A percentile compares a stretch with the other conserved stretches of the same genome.
phyloP scores from a whole-genome alignment of 2,888 invertebrate species.

The Hypomecis punctinalis region DNA sequence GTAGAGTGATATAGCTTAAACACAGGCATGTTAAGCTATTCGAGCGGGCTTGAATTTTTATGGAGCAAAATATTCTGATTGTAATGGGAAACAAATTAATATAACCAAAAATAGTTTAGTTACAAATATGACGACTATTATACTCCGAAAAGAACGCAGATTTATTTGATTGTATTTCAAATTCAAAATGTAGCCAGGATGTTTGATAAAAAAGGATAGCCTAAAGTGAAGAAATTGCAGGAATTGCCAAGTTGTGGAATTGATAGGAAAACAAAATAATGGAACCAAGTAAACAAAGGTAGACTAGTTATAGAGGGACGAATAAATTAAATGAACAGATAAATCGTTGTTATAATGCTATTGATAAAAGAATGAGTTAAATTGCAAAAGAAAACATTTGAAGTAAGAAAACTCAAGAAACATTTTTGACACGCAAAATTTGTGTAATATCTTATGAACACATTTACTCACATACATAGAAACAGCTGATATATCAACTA shows the following conservation, averaged over 20 bases:
- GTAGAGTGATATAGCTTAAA: conserved; percentile 51
- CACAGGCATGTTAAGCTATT: conserved; percentile 11
- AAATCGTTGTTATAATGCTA: conserved; percentile 14
- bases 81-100: neutral
- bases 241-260: conserved; percentile 78
- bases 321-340: conserved; percentile 24
- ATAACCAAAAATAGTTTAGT: neutral
- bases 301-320: conserved; percentile 45
- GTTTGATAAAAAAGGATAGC: conserved; percentile 44
- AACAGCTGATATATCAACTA: conserved; percentile 31
- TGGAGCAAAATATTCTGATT: conserved; percentile 16
- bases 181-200: conserved; percentile 22
- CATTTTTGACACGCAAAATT: conserved; percentile 16
- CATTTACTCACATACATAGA: conserved; percentile 20
- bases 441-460: conserved; percentile 12
- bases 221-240: conserved; percentile 51
- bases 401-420: conserved; percentile 2
- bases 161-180: neutral
- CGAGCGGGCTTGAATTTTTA: conserved; percentile 46
- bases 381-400: neutral
- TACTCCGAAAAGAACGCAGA: neutral
- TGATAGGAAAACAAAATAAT: conserved; percentile 65
- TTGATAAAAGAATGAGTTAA: conserved; percentile 2
- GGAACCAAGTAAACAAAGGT: conserved; percentile 69
- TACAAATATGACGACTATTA: neutral